These are phyloP conservation scores for Caenorhabditis wallacei DNA, from an alignment of 2,888 invertebrate genomes.

Conservation along the genomic window DNA sequence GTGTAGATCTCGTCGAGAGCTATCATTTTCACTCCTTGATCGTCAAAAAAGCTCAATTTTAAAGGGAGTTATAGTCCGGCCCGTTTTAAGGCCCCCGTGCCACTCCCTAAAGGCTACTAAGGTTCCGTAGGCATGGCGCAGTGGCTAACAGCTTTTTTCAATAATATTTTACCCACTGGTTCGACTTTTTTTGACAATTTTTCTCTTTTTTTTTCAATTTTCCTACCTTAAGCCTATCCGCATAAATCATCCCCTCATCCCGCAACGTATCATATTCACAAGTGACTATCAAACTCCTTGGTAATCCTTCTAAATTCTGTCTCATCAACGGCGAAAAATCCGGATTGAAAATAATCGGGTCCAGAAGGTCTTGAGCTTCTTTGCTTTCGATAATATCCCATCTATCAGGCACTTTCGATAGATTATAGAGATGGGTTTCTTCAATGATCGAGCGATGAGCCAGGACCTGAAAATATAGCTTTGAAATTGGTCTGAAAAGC, in stretches of 20 bases:
- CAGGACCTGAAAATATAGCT: conserved; percentile 28
- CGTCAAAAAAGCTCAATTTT: no score
- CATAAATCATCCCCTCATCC: conserved; percentile 84
- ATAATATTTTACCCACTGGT: no score
- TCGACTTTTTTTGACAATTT: no score
- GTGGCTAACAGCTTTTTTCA: no score
- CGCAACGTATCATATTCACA: conserved; percentile 84
- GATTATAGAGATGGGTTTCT: conserved; percentile 44
- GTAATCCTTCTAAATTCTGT: conserved; percentile 76
- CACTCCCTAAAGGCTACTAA: no score
- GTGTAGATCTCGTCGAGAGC: no score
- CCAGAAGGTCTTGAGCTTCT: conserved; percentile 66
- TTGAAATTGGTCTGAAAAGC: neutral
- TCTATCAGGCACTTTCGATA: conserved; percentile 37
- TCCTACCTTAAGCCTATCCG: conserved; percentile 79
- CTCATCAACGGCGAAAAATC: conserved; percentile 83
- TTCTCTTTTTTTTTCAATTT: no score
- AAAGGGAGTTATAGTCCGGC: no score
- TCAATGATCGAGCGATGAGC: conserved; percentile 25
- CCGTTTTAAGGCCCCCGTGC: no score
- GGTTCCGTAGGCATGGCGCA: no score
- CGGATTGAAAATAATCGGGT: conserved; percentile 76
- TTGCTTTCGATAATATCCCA: conserved; percentile 19
- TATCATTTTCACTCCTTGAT: no score
- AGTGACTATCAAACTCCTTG: conserved; percentile 83